A percentile compares a stretch with the other conserved stretches of the same genome.
Evolutionary conservation across 2,797 vertebrate species (phyloP).

Genomic region (Eulemur mongoz): DNA sequence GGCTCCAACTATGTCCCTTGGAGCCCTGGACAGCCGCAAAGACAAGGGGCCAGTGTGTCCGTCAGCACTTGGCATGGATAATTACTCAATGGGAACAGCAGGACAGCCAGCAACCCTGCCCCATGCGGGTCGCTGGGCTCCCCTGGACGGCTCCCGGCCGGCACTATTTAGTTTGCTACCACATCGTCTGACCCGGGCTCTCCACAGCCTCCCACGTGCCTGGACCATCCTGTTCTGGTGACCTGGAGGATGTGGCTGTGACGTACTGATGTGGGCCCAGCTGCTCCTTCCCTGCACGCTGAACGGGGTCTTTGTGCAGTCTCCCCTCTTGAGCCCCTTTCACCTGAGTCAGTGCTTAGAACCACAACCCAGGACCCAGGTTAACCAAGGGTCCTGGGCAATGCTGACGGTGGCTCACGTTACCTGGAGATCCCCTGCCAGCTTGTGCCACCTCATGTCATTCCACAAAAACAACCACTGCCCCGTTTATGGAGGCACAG

Average conservation of each 20-base stretch:
- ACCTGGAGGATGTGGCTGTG: not conserved
- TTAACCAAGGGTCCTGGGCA: not conserved
- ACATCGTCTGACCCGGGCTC: not conserved
- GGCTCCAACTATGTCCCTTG: not conserved
- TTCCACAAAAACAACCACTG: not conserved
- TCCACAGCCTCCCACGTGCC: not conserved
- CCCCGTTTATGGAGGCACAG: not conserved
- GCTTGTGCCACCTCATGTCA: not conserved
- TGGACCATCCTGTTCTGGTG: not conserved
- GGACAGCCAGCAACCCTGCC: not conserved
- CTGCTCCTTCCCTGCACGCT: not conserved
- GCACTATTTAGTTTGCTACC: not conserved
- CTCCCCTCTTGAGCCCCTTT: not conserved
- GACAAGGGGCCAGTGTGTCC: not conserved
- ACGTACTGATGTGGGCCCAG: not conserved
- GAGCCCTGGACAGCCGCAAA: not conserved
- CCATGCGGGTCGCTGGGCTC: not conserved
- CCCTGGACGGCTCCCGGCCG: not conserved
- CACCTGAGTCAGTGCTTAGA: fast-evolving
- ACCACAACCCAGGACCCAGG: not conserved
- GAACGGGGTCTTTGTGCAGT: not conserved
- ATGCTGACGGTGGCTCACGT: not conserved
- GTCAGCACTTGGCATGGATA: not conserved
- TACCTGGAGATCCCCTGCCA: not conserved
- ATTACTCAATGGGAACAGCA: not conserved